These are phyloP conservation scores for Pteria penguin DNA, from an alignment of 2,888 invertebrate species.

Conservation along the genomic window DNA sequence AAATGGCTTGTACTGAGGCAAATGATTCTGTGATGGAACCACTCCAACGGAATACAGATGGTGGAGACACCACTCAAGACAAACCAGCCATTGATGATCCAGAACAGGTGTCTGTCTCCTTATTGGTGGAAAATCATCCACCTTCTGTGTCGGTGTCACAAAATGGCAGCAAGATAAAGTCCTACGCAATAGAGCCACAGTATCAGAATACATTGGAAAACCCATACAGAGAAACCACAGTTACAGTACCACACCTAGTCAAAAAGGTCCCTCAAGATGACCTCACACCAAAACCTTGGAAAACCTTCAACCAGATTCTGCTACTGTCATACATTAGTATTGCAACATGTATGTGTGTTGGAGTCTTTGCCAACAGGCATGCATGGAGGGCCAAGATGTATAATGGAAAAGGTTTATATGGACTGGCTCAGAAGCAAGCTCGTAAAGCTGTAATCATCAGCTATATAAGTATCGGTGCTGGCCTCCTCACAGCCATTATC, in stretches of 20 bases:
- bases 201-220: constrained; percentile 68
- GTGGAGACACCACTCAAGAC: constrained; percentile 25
- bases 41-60: constrained; percentile 57
- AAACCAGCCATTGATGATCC: constrained; percentile 40
- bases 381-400: constrained; percentile 66
- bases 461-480: constrained; percentile 65
- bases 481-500: constrained; percentile 54
- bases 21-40: constrained; percentile 51
- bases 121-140: constrained; percentile 54
- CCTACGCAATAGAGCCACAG: constrained; percentile 65
- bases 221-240: constrained; percentile 74
- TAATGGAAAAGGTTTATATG: constrained; percentile 73
- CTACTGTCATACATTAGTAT: constrained; percentile 67
- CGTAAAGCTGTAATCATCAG: constrained; percentile 65
- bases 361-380: constrained; percentile 67
- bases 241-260: constrained; percentile 67
- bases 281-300: constrained; percentile 71
- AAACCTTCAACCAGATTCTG: constrained; percentile 69
- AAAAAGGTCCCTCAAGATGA: constrained; percentile 69
- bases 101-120: constrained; percentile 48
- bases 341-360: constrained; percentile 64
- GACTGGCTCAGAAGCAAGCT: constrained; percentile 71
- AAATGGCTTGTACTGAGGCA: constrained; percentile 9
- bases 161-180: constrained; percentile 38
- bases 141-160: constrained; percentile 27